These are phyloP conservation scores for Plodia interpunctella DNA, from an alignment of 1,140 invertebrate species.

Conservation along the genomic window DNA sequence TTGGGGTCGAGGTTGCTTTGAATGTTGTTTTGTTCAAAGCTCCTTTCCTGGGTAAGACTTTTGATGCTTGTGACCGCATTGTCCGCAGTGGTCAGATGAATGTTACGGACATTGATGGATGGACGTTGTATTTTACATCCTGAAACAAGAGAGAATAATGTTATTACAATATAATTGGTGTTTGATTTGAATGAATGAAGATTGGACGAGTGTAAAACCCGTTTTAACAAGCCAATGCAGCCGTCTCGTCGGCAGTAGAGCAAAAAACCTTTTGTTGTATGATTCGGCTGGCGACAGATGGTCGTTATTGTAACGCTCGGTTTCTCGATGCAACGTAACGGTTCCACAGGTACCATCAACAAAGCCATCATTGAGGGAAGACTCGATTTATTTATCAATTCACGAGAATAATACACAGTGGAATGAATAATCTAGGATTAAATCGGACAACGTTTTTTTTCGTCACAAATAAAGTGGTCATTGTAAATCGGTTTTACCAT, in stretches of 20 bases:
- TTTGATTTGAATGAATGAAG: background rate
- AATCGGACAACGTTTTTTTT: too few relatives aligned
- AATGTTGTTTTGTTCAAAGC: constrained; percentile 54
- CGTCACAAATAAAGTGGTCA: too few relatives aligned
- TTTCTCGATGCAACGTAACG: constrained; percentile 21
- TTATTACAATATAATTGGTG: constrained; percentile 3
- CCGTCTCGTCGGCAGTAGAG: constrained; percentile 2
- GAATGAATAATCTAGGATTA: too few relatives aligned
- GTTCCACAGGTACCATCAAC: constrained; percentile 15
- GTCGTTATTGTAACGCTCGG: constrained; percentile 25
- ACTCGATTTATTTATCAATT: too few relatives aligned
- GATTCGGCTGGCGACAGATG: constrained; percentile 29
- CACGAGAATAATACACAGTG: too few relatives aligned
- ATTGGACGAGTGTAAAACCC: constrained; percentile 14
- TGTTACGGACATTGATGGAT: constrained; percentile 52
- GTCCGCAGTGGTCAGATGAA: constrained; percentile 52
- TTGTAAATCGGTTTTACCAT: too few relatives aligned
- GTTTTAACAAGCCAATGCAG: constrained; percentile 20
- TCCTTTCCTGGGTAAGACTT: constrained; percentile 64
- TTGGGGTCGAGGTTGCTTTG: constrained; percentile 44
- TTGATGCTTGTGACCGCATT: constrained; percentile 71
- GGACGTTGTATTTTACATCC: constrained; percentile 52
- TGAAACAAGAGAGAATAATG: constrained; percentile 52
- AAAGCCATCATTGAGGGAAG: background rate
- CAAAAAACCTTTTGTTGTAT: constrained; percentile 27